Base-by-base conservation (phyloP, 2,888 invertebrate species). In the Chesias legatella region DNA sequence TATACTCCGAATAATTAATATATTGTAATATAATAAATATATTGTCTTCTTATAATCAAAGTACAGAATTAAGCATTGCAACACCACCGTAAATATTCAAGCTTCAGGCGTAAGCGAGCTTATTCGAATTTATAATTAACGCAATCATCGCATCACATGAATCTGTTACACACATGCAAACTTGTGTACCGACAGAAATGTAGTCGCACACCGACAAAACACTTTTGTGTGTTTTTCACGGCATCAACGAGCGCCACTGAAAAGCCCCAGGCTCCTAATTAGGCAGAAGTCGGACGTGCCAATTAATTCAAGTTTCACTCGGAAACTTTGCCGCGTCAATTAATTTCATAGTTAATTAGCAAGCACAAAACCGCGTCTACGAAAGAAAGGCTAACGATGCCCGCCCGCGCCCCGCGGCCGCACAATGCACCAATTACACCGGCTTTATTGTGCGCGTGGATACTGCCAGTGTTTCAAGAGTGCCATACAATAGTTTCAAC, bases 261-360 rank as follows among this genome's bases (percentile, higher is more conserved):
- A 86, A 85, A 85, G 84, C 84, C 85, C 75, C 79, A 71, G 83
- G 84, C 86, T 77, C 80, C 88, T 88, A 88, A 88, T 88, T 88
- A 88, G 88, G 82, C 84, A 77, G 82, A 79, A 85, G 84, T 84
- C 84, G 84, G 88, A 88, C 88, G 82, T 81, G 83, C 86, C 88
- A 88, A 88, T 88, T 88, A 88, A 88, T 85, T 88, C 86, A 86
- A 86, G 88, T 88, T 88, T 88, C 84, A 81, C 83, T 83, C 79
- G 79, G 82, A 84, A 88, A 88, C 82, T 88, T 88, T 83, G 81
- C 86, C 77, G 81, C 88, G 84, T 88, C 88, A 88, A 88, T 88
- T 88, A 88, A 88, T 88, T 88, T 88, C 86, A 86, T 86, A 88
- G 85, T 86, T 88, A 88, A 88, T 88, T 88, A 88, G 85, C 82